A percentile compares a stretch with the other conserved stretches of the same genome.
These are phyloP conservation scores for Drosophila cognata DNA, from an alignment of 2,888 invertebrate genomes.

Conservation along the genomic window DNA sequence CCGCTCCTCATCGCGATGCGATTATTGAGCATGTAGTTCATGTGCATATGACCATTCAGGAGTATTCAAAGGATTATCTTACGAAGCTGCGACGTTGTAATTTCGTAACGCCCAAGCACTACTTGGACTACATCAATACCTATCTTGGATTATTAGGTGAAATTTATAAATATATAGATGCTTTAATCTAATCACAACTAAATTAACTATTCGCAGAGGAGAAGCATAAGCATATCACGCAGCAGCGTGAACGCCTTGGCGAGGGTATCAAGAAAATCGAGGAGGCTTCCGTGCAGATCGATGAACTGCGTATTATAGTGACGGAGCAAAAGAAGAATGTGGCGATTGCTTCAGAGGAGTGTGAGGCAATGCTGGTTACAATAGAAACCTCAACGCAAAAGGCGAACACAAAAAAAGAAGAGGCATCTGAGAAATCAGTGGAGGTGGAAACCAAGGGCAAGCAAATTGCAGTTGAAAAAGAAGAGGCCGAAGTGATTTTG, in stretches of 20 bases:
- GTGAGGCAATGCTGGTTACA: slow-evolving; percentile 91
- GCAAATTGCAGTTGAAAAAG: slow-evolving; percentile 92
- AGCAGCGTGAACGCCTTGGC: slow-evolving; percentile 81
- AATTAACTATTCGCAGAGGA: slow-evolving; percentile 69
- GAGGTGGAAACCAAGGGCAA: slow-evolving; percentile 93
- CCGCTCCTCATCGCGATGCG: slow-evolving; percentile 86
- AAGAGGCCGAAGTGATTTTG: slow-evolving; percentile 92
- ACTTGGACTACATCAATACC: slow-evolving; percentile 93
- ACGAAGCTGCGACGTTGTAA: slow-evolving; percentile 91
- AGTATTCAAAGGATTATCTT: slow-evolving; percentile 90
- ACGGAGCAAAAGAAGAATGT: slow-evolving; percentile 94
- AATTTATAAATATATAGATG: slow-evolving; percentile 84
- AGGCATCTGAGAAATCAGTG: slow-evolving; percentile 91
- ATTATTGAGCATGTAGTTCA: slow-evolving; percentile 94
- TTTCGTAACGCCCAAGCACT: slow-evolving; percentile 96
- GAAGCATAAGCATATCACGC: slow-evolving; percentile 80
- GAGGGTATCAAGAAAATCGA: slow-evolving; percentile 88
- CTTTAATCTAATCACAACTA: not conserved
- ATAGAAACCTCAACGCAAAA: slow-evolving; percentile 90
- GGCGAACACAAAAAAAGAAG: slow-evolving; percentile 91
- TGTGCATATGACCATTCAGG: slow-evolving; percentile 91
- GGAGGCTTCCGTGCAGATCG: slow-evolving; percentile 93
- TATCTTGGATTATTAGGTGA: slow-evolving; percentile 91
- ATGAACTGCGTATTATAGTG: slow-evolving; percentile 91
- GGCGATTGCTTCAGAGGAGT: slow-evolving; percentile 91